Base-by-base conservation (phyloP, 2,797 vertebrate genomes). In the Anguilla pacifica region DNA sequence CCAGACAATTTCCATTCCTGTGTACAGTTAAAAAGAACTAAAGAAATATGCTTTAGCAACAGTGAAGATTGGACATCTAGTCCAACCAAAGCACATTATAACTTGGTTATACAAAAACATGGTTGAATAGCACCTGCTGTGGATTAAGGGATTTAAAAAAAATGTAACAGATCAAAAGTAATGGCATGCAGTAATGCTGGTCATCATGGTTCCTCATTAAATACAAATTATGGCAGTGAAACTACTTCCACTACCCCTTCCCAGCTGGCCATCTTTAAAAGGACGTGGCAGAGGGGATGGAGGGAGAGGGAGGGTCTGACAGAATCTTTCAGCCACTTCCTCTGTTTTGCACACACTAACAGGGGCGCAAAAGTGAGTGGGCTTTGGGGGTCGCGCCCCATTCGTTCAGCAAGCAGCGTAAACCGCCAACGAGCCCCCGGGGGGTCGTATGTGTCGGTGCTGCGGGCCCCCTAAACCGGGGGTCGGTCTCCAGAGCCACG, bases 11-110 rank as follows among this genome's bases (percentile, higher is more conserved):
- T n/a, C 51, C 15, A 51, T 64, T 10, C 35, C 31, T 11, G 70
- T 11, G 5, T 17, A 13, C 11, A 35, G 28, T 35, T 35, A 53
- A 53, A 53, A 53, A 53, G 11, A 53, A 53, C 7, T 0, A 55
- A 19, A 81, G 31, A 25, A 84, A 7, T 35, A 3, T 31, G 9
- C 51, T 53, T 17, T 51, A 55, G 77, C 9, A 88, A 84, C 43
- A 11, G 49, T 49, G 51, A 64, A 39, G 64, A 84, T 19, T n/a
- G 59, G 10, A 87, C 83, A 87, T 79, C 74, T 13, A 84, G 87
- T 88, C 86, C 88, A 89, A 91, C 91, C 89, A 92, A 85, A 51
- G 39, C 88, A 89, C 43, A 46, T 46, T 43, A 92, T 91, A 72
- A 89, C 84, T 74, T 87, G 43, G 43, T 43, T 39, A 85, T 57